Evolutionary conservation across 1,140 invertebrate species (phyloP), one percentile per base, ranked within the genome.

Genomic region (Whitmania pigra): DNA sequence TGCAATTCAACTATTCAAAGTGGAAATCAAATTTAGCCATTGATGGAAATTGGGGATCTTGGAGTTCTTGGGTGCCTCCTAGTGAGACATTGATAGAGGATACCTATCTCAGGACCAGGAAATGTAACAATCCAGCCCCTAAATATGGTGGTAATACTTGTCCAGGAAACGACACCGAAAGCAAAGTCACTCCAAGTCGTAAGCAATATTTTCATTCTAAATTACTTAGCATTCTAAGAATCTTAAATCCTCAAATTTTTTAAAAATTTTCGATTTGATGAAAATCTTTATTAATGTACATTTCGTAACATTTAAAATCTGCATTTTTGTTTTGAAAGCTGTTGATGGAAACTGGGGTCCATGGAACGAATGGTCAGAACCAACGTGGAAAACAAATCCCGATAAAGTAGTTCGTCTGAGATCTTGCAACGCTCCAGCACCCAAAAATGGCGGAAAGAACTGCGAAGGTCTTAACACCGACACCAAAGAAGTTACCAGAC

Each of bases 61-160:
- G 85, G 85, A 13, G 86, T 88, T 78, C 70, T 15, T 82, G 81
- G 81, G 74, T 75, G 20, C 71, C 74, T 5, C 81, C 80, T 71
- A 78, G 76, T 25, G 77, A 79, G 36, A 79, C 78, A 13, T 80
- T 79, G 71, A 43, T 25, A 69, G 69, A 53, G 0, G 80, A 79
- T 3, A 72, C 67, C 11, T 70, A 76, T 20, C 67, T 53, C 27
- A 75, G 78, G 67, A 73, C 60, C 17, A 73, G 80, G 7, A 66
- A 69, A 5, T 81, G 80, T 75, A 74, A 78, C 72, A 79, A 77
- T 53, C 79, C 79, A 9, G 82, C 84, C 18, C 89, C 92, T 0
- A 84, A 86, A 53, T 86, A 91, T 78, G 90, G 89, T 0, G 93
- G 93, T 3, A 79, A 81, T 15, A 70, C 75, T 54, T 86, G 84